Evolutionary conservation across 2,888 invertebrate species (phyloP).

Genomic region (Spisula solida): DNA sequence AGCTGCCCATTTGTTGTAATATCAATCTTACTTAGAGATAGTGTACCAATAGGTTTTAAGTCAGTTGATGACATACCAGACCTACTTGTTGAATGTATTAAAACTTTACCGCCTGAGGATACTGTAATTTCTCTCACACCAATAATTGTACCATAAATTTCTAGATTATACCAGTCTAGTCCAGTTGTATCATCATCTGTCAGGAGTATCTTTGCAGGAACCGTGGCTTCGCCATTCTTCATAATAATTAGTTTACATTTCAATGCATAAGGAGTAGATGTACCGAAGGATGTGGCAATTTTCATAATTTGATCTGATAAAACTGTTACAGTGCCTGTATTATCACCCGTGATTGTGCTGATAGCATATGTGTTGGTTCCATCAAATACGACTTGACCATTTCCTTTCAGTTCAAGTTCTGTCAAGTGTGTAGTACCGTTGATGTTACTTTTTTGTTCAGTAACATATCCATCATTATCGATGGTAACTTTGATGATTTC

Average conservation of each 20-base stretch:
- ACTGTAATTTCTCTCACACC: constrained; percentile 75
- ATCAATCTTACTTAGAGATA: constrained; percentile 73
- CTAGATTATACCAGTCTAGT: constrained; percentile 70
- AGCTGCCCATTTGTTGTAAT: constrained; percentile 75
- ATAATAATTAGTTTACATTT: constrained; percentile 72
- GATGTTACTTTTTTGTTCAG: constrained; percentile 57
- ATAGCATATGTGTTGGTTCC: constrained; percentile 51
- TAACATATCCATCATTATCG: constrained; percentile 66
- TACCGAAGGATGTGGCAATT: constrained; percentile 78
- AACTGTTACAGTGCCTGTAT: constrained; percentile 70
- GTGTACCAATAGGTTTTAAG: constrained; percentile 67
- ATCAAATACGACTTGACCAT: constrained; percentile 61
- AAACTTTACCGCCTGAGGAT: constrained; percentile 71
- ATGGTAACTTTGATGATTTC: constrained; percentile 58
- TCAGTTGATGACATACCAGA: constrained; percentile 63
- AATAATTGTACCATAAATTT: constrained; percentile 72
- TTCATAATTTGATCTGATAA: constrained; percentile 63
- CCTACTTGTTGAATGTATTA: constrained; percentile 66
- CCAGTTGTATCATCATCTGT: constrained; percentile 68
- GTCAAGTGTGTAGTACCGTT: constrained; percentile 54
- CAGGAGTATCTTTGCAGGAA: constrained; percentile 77
- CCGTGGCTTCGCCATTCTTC: constrained; percentile 57
- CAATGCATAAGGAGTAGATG: constrained; percentile 74
- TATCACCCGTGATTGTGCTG: constrained; percentile 74
- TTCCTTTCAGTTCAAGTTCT: constrained; percentile 62